Percentiles rank a stretch among this genome's conserved stretches.
Evolutionary conservation across 2,888 invertebrate species (phyloP).

Genomic region (Sepioteuthis lessoniana): DNA sequence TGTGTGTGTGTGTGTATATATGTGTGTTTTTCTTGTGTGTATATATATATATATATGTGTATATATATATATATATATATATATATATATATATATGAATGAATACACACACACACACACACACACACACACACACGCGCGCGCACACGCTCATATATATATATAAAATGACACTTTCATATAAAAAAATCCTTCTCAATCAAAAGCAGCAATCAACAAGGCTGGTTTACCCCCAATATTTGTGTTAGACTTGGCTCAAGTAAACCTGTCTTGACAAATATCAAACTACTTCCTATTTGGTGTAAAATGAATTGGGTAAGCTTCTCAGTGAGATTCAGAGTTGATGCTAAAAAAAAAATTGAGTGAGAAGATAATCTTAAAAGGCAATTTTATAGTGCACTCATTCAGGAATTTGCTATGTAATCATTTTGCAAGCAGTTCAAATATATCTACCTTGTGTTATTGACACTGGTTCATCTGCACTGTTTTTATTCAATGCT

Average conservation of each 20-base stretch:
- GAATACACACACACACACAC: not conserved
- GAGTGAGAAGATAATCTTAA: not conserved
- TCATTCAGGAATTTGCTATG: not conserved
- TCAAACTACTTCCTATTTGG: not conserved
- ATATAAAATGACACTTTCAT: not conserved
- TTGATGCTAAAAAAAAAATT: not conserved
- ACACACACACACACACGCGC: not conserved
- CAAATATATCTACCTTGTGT: not conserved
- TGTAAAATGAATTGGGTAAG: not conserved
- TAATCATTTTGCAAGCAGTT: not conserved
- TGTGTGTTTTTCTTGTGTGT: no score
- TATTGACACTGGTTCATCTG: not conserved
- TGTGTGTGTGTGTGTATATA: not conserved
- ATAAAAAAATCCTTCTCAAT: not conserved
- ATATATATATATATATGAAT: not conserved
- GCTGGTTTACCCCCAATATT: slow-evolving; percentile 33
- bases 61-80: not conserved
- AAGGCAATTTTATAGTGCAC: not conserved
- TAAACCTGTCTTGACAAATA: not conserved
- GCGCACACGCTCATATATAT: not conserved
- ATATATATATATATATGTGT: not conserved
- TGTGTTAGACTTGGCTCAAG: slow-evolving; percentile 33
- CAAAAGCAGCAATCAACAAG: not conserved
- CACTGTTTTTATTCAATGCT: not conserved
- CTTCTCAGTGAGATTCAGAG: slow-evolving; percentile 33